Evolutionary conservation across 2,888 invertebrate species (phyloP), one percentile per base, ranked within the genome.

Genomic region (Phortica okadai): DNA sequence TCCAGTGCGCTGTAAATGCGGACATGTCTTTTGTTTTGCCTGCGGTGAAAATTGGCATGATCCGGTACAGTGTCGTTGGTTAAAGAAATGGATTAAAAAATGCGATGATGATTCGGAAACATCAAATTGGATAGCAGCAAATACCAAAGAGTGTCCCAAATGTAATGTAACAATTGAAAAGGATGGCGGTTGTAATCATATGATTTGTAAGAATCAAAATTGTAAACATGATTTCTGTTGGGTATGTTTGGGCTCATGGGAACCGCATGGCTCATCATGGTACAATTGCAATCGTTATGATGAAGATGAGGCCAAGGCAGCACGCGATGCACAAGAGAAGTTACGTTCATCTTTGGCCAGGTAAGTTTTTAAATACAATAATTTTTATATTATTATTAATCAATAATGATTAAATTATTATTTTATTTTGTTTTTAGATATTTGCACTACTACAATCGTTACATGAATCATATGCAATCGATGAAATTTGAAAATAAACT

Each of bases 91-190:
- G 99, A 97, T 98, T 83, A 99, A 98, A 92, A 99, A 99, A 92
- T 99, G 99, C 92, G 98, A 98, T 91, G 99, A 99, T 91, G 99
- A 99, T 92, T 98, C 98, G 6, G 99, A 99, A 92, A 99, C 99
- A 75, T 98, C 98, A 11, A 99, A 99, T 91, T 99, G 99, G 99
- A 98, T 99, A 89, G 98, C 98, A 76, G 99, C 99, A 44, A 99
- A 99, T 92, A 99, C 99, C 75, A 99, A 99, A 93, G 98, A 99
- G 92, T 99, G 99, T 92, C 99, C 99, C 64, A 97, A 97, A 91
- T 99, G 99, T 92, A 97, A 98, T 92, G 98, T 98, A 72, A 97
- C 97, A n/a, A 97, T 97, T 86, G 97, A 97, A 90, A 97, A 97
- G 91, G 98, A 99, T 92, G 99, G 99, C 79, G 99, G 99, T 73